Conservation (phyloP, 2,888 invertebrate genomes). For the Ptychoptera contaminata region DNA sequence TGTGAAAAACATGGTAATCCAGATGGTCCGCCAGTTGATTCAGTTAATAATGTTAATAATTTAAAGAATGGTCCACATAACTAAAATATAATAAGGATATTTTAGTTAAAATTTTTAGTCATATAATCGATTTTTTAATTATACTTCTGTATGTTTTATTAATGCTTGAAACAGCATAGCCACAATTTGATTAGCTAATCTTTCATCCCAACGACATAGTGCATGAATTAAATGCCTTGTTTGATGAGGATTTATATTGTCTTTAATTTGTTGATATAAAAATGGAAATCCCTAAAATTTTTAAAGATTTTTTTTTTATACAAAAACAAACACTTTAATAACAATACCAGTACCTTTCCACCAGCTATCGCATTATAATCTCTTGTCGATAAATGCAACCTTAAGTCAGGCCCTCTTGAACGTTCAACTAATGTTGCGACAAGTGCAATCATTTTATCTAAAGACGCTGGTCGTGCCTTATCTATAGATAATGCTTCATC, state of each 20-base stretch:
- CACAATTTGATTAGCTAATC: slow-evolving; percentile 74
- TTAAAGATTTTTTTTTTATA: slow-evolving; percentile 8
- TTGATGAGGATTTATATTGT: slow-evolving; percentile 81
- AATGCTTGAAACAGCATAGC: slow-evolving; percentile 84
- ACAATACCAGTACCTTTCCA: slow-evolving; percentile 49
- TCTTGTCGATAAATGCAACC: slow-evolving; percentile 55
- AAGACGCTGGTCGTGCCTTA: slow-evolving; percentile 74
- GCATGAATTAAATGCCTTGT: slow-evolving; percentile 84
- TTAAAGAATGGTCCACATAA: slow-evolving; percentile 86
- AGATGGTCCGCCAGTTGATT: slow-evolving; percentile 57
- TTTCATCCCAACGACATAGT: slow-evolving; percentile 79
- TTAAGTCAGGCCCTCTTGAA: slow-evolving; percentile 60
- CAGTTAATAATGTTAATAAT: slow-evolving; percentile 72
- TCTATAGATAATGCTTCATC: slow-evolving; percentile 39
- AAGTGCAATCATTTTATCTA: slow-evolving; percentile 90
- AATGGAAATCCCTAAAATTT: slow-evolving; percentile 70
- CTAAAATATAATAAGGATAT: slow-evolving; percentile 26
- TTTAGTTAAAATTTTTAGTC: slow-evolving; percentile 13
- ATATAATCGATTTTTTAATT: background rate
- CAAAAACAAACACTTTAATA: background rate
- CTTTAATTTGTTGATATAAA: slow-evolving; percentile 86
- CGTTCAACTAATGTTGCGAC: slow-evolving; percentile 79
- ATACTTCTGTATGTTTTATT: slow-evolving; percentile 74
- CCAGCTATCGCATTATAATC: slow-evolving; percentile 74
- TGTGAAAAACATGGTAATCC: slow-evolving; percentile 85